Conservation (phyloP, 35 echinoderm and acorn worm genomes). For the Ophiothrix spiculata region DNA sequence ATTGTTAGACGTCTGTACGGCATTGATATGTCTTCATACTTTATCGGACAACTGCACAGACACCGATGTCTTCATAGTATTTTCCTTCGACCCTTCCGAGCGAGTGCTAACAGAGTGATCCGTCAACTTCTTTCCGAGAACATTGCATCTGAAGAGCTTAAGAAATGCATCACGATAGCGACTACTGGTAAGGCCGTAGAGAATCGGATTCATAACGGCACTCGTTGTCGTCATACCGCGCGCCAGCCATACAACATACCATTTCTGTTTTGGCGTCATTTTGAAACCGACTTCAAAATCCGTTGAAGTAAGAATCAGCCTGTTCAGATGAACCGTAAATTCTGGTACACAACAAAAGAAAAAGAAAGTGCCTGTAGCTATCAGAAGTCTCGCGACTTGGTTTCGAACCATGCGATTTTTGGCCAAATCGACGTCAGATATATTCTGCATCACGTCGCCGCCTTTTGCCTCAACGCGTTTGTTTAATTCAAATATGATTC, state of each 20-base stretch:
- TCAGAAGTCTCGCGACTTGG: not conserved
- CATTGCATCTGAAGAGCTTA: not conserved
- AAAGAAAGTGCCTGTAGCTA: not conserved
- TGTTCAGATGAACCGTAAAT: not conserved
- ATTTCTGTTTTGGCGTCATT: not conserved
- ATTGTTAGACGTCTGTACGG: too few species aligned
- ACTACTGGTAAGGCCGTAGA: not conserved
- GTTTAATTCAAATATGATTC: not conserved
- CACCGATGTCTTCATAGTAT: too few species aligned
- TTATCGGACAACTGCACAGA: too few species aligned
- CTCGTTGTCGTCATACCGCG: not conserved
- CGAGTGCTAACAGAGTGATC: too few species aligned
- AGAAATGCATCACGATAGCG: not conserved
- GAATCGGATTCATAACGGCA: not conserved
- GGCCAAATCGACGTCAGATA: not conserved
- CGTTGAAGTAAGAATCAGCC: not conserved
- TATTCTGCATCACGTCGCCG: not conserved
- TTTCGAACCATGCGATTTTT: not conserved
- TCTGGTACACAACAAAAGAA: conserved; percentile 4
- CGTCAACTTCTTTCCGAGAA: not conserved
- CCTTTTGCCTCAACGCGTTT: too few species aligned
- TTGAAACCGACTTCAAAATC: not conserved
- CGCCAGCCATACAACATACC: not conserved
- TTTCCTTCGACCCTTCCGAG: too few species aligned
- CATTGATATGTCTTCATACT: too few species aligned